Evolutionary conservation across 2,113 vertebrate species (phyloP), one percentile per base, ranked within the genome.

Genomic region (Phalacrocorax aristotelis): DNA sequence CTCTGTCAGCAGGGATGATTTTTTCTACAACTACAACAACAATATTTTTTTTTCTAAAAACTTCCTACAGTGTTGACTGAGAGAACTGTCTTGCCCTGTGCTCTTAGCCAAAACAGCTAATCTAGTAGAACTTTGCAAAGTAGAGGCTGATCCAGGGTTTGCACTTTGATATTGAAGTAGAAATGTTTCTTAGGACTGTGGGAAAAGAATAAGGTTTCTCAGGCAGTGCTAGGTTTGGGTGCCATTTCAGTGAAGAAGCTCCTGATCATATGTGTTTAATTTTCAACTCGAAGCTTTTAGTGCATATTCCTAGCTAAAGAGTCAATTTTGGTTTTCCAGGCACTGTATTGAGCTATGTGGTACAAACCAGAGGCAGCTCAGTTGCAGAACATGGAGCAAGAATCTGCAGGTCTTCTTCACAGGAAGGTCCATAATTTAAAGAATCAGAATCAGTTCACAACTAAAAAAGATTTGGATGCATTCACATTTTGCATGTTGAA

Each of bases 381-480:
- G 27, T 44, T 0, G 0, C 42, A 48, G 68, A 61, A 29, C 15
- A 49, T 0, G 0, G 10, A 66, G 15, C 27, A 87, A 84, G 78
- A 78, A 49, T 61, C 25, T 60, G 42, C 34, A 27, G 40, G 19
- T 74, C 77, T 83, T 79, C 30, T 44, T 70, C 40, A 40, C 14
- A 34, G 25, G 11, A 83, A 91, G 18, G 29, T 55, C 55, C 7
- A 22, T 27, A 48, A 80, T 71, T 54, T n/a, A 65, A 89, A 88
- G 60, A 75, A 65, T 40, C 5, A 68, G 27, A 93, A 66, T 69
- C 12, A 80, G 32, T 55, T 48, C 27, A 57, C 13, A 48, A 44
- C 72, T 70, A 2, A 36, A 76, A 89, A 87, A 61, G 22, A 64
- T 25, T 72, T 85, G 10, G 30, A 46, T 80, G 25, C 9, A 49